Percentiles rank a stretch among this genome's conserved stretches.
Evolutionary conservation across 1,140 invertebrate species (phyloP).

Genomic region (Calliphora vicina): DNA sequence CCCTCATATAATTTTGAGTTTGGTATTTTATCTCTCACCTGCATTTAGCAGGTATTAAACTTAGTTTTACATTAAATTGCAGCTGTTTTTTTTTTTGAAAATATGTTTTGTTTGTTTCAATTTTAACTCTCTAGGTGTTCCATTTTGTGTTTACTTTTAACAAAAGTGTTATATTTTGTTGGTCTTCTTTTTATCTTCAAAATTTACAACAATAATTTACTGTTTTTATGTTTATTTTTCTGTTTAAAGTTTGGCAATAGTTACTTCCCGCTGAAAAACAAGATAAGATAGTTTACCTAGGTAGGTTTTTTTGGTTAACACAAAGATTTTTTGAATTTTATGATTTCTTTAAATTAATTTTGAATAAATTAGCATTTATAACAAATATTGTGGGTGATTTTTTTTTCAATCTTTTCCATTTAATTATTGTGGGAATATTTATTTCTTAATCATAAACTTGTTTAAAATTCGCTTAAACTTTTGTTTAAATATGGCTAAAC

Average conservation of each 20-base stretch:
- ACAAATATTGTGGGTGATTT: background rate
- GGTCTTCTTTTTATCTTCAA: background rate
- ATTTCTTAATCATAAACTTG: no score
- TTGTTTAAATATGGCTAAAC: no score
- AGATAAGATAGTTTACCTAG: no score
- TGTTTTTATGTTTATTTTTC: background rate
- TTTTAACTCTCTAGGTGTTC: background rate
- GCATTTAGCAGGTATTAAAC: background rate
- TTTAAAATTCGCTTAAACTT: background rate
- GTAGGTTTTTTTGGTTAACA: no score
- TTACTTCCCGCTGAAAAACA: no score
- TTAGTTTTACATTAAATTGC: background rate
- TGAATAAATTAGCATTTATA: background rate
- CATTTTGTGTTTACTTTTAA: background rate
- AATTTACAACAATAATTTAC: background rate
- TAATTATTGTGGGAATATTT: background rate
- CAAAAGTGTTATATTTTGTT: background rate
- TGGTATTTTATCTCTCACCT: constrained; percentile 16
- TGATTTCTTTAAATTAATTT: no score
- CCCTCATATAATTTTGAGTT: constrained; percentile 10
- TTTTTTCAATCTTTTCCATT: background rate
- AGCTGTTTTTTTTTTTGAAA: constrained; percentile 17
- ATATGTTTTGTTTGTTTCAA: no score
- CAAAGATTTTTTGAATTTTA: no score
- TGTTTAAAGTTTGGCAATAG: background rate